These are phyloP conservation scores for Petroica traversi DNA, from an alignment of 2,113 vertebrate species.

Conservation along the genomic window DNA sequence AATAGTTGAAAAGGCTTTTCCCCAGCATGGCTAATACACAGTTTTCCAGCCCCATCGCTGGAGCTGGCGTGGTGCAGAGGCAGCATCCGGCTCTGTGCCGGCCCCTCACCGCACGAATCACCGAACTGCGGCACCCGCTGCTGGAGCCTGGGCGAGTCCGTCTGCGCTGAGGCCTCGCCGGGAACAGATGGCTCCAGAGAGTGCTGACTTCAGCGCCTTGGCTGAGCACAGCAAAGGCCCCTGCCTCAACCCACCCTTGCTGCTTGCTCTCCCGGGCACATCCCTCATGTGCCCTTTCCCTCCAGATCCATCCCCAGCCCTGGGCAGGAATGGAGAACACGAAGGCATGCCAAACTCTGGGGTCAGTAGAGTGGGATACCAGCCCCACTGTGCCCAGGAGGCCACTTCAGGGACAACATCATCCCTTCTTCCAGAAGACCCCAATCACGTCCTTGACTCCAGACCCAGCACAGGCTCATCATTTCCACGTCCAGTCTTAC, in stretches of 20 bases:
- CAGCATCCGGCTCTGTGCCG: neutral
- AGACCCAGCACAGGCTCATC: neutral
- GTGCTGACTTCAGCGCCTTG: constrained; percentile 30
- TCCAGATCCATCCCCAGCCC: neutral
- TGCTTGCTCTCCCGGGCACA: fast-evolving
- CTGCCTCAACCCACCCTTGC: neutral
- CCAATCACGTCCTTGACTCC: neutral
- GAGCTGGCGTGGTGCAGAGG: neutral
- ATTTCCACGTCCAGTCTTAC: neutral
- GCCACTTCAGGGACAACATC: neutral
- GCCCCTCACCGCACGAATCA: neutral
- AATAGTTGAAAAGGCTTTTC: neutral
- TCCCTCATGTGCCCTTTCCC: neutral
- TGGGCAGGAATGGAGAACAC: fast-evolving
- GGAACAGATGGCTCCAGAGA: constrained; percentile 51
- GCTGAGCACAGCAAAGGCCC: neutral
- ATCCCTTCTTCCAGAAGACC: neutral
- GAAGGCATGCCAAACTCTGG: neutral
- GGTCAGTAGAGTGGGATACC: fast-evolving
- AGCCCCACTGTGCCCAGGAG: neutral
- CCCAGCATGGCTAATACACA: fast-evolving
- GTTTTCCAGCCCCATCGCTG: neutral
- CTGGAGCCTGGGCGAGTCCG: neutral
- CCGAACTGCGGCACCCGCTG: neutral
- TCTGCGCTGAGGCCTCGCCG: neutral